Evolutionary conservation across 1,140 invertebrate species (phyloP), one percentile per base, ranked within the genome.

Genomic region (Psilanteris sp.): DNA sequence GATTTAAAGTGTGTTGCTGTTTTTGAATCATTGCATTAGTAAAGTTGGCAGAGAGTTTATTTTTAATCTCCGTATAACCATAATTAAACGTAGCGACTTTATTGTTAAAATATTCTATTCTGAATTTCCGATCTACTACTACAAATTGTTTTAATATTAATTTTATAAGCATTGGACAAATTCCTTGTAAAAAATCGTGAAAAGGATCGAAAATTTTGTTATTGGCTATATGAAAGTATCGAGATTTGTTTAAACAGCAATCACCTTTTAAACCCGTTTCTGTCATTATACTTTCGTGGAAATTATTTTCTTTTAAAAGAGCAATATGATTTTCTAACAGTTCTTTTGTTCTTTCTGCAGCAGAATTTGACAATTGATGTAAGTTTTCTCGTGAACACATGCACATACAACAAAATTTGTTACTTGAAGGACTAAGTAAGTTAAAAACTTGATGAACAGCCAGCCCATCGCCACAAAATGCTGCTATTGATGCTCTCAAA

Each of bases 41-140:
- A 22, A 75, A 79, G 44, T 79, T 79, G 3, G 70, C 52, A 6
- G 71, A 78, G 11, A 78, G 78, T 37, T 81, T 79, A 9, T 81
- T 74, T 8, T 20, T 54, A 2, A 27, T 57, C 36, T 81, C 78
- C 0, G 57, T 16, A 16, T 31, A 62, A n/a, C 79, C 79, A 52
- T n/a, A n/a, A n/a, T n/a, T n/a, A n/a, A n/a, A n/a, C n/a, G n/a
- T n/a, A n/a, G n/a, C n/a, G n/a, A n/a, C n/a, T n/a, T n/a, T n/a
- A n/a, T n/a, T n/a, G n/a, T n/a, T n/a, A n/a, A n/a, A n/a, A n/a
- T n/a, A n/a, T n/a, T n/a, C n/a, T n/a, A n/a, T n/a, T n/a, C n/a
- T n/a, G n/a, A n/a, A n/a, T n/a, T n/a, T n/a, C n/a, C n/a, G n/a
- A n/a, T n/a, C n/a, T n/a, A n/a, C n/a, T n/a, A 27, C 8, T 15